Evolutionary conservation across 2,113 vertebrate genomes (phyloP), one percentile per base, ranked within the genome.

Genomic region (Nothoprocta perdicaria): DNA sequence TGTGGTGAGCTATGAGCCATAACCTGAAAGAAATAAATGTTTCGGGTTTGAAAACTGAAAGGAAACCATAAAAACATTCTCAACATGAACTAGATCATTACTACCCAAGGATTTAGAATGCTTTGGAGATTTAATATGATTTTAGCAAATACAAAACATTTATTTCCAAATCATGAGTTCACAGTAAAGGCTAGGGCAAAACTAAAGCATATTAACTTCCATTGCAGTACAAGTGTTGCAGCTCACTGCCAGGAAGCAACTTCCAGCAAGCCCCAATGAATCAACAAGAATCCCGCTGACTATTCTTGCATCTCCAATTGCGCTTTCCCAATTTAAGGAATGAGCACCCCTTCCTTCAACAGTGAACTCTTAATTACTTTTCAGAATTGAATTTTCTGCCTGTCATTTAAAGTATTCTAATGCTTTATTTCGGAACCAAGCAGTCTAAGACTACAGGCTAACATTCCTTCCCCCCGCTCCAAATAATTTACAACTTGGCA

Each of bases 1-100:
- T 99, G 99, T 31, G 99, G 99, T 73, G 98, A 98, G 95, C 99
- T 99, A 96, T 99, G 99, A 95, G 99, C 99, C 99, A 99, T 99
- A 96, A 99, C 99, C 99, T 99, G 96, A 89, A 92, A 94, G 12
- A 95, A 92, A 96, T 1, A 80, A 76, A 40, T 8, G 14, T 10
- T 82, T 60, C 95, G n/a, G 93, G 21, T 72, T 62, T 69, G 57
- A 76, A 88, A 92, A 91, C 9, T 81, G 33, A 2, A 2, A 79
- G 10, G 40, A 93, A 94, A 50, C 14, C 12, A 29, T 35, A 76
- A 22, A 69, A 14, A 89, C 11, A 53, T 80, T 41, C 17, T 60
- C 7, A 63, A 62, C 14, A 88, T 80, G 71, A 35, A 9, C 2
- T 60, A 43, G 60, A 50, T 62, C 21, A 19, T 23, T 50, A 66